phyloP scores from a whole-genome alignment of 2,113 vertebrate species.

The Uropsilus gracilis region DNA sequence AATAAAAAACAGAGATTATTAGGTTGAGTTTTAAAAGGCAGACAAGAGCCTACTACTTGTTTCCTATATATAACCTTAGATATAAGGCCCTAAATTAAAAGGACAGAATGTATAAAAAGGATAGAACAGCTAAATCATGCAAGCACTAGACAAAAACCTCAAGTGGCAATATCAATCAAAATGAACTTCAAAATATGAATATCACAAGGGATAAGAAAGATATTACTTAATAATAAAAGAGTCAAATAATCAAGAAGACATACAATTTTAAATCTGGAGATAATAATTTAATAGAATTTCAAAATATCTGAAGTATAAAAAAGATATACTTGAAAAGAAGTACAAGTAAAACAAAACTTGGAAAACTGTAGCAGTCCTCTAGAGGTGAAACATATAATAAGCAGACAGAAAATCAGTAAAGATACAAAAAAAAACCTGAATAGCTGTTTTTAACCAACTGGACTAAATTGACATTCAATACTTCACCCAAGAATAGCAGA shows the following conservation, averaged over 20 bases:
- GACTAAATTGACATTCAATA: background rate
- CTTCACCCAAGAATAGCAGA: background rate
- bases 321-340: background rate
- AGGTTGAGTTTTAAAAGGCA: background rate
- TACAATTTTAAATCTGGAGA: background rate
- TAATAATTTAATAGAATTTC: background rate
- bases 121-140: background rate
- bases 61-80: background rate
- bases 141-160: background rate
- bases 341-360: background rate
- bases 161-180: background rate
- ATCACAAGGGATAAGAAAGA: background rate
- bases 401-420: background rate
- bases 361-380: background rate
- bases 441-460: background rate
- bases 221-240: background rate
- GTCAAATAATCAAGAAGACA: background rate
- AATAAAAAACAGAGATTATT: background rate
- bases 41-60: background rate
- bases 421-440: constrained; percentile 13
- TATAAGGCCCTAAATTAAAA: constrained; percentile 3
- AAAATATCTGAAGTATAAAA: background rate
- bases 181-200: constrained; percentile 1
- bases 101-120: background rate
- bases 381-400: background rate